These are phyloP conservation scores for Gephyroberyx darwinii DNA, from an alignment of 2,797 vertebrate species.

Conservation along the genomic window DNA sequence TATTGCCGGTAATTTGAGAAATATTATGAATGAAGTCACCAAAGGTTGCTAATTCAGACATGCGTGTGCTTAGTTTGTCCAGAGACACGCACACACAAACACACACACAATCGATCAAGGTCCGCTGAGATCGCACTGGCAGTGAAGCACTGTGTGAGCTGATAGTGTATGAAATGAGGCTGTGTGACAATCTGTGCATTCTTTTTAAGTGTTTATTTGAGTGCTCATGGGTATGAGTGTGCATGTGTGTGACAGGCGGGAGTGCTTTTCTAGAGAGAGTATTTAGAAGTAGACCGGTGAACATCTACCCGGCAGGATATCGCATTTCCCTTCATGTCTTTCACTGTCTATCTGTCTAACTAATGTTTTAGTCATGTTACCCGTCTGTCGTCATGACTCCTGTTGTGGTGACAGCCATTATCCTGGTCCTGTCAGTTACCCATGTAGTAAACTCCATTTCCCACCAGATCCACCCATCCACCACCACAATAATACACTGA, in stretches of 20 bases:
- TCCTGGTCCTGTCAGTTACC: constrained; percentile 19
- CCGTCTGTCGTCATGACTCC: constrained; percentile 47
- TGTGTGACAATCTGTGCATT: constrained; percentile 25
- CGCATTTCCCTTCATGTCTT: constrained; percentile 38
- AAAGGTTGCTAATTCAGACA: neutral
- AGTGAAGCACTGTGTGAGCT: no score
- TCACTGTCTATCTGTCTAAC: constrained; percentile 21
- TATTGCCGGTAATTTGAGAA: neutral
- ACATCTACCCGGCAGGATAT: constrained; percentile 46
- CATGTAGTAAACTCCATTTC: neutral
- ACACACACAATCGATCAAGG: neutral
- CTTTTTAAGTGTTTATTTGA: constrained; percentile 6
- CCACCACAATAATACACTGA: neutral
- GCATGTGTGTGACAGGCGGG: neutral
- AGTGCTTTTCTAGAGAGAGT: constrained; percentile 1
- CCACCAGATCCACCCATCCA: neutral
- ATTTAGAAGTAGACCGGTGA: constrained; percentile 48
- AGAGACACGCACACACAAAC: neutral
- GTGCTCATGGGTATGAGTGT: neutral
- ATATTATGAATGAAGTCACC: neutral
- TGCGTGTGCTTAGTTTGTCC: neutral
- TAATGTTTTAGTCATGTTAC: constrained; percentile 59
- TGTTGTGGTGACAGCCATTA: constrained; percentile 48
- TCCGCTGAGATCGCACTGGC: neutral
- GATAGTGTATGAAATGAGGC: neutral